phyloP scores from a whole-genome alignment of 2,888 invertebrate genomes.

The Dicranocentrus wangi region DNA sequence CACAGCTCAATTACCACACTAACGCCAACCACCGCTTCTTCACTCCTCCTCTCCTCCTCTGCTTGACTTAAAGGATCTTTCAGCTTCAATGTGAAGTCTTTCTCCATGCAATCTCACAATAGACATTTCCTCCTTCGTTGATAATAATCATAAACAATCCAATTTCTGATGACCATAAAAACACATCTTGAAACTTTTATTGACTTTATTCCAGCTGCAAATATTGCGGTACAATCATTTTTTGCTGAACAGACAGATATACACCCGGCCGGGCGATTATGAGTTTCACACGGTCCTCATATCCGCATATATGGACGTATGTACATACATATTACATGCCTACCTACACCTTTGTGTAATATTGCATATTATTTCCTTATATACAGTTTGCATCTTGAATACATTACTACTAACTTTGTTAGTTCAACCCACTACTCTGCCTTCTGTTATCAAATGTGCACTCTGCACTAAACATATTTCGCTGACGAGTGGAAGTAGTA shows the following conservation, averaged over 20 bases:
- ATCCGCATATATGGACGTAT: no score
- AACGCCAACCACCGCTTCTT: not conserved
- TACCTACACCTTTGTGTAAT: not conserved
- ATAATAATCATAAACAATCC: not conserved
- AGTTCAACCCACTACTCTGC: not conserved
- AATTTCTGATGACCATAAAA: not conserved
- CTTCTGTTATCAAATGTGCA: not conserved
- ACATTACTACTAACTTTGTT: not conserved
- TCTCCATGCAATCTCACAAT: not conserved
- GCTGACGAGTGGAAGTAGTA: no score
- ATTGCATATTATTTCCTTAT: not conserved
- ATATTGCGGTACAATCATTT: not conserved
- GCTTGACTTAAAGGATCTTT: not conserved
- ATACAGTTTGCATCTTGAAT: not conserved
- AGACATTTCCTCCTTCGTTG: not conserved
- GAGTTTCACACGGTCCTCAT: no score
- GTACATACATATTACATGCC: not conserved
- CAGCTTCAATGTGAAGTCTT: not conserved
- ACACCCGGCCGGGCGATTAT: conserved; percentile 19
- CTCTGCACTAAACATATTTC: no score
- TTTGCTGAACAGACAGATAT: not conserved
- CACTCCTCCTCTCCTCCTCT: conserved; percentile 8
- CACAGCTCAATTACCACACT: not conserved
- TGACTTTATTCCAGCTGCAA: not conserved
- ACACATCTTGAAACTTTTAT: not conserved